Conservation (phyloP, 1,140 invertebrate species). For the Dolichoris vasculosae region DNA sequence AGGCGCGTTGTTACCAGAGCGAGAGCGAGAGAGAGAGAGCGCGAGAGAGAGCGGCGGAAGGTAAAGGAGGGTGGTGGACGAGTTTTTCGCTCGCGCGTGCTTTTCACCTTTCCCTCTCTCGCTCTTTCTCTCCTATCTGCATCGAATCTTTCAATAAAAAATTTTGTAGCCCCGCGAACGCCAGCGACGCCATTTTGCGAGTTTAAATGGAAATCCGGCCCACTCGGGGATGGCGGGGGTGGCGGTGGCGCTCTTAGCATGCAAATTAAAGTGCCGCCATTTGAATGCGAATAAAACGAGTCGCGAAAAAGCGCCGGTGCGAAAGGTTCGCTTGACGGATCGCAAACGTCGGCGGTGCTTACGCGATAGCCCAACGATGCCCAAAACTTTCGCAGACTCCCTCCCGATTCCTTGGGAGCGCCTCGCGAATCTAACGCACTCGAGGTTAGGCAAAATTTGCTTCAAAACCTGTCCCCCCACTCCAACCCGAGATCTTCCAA, state of each 20-base stretch:
- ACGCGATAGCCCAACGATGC: background rate
- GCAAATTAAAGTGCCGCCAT: conserved; percentile 75
- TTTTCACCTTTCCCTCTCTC: conserved; percentile 6
- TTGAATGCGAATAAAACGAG: conserved; percentile 74
- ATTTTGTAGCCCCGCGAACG: conserved; percentile 72
- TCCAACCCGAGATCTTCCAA: background rate
- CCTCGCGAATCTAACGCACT: background rate
- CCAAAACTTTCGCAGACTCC: conserved; percentile 41
- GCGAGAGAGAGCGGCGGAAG: background rate
- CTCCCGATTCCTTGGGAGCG: background rate
- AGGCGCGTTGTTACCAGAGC: background rate
- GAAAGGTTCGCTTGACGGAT: conserved; percentile 64
- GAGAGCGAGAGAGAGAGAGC: background rate
- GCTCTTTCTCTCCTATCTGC: conserved; percentile 63
- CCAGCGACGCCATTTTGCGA: conserved; percentile 74
- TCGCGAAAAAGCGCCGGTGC: conserved; percentile 55
- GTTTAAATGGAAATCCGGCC: conserved; percentile 74
- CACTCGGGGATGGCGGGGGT: conserved; percentile 32
- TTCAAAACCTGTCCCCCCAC: background rate
- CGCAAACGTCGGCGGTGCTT: conserved; percentile 49
- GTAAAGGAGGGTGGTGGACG: background rate
- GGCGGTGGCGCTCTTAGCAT: conserved; percentile 72
- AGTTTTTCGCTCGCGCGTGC: conserved; percentile 51
- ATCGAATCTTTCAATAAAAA: conserved; percentile 76
- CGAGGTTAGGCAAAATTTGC: background rate